Evolutionary conservation across 2,888 invertebrate species (phyloP).

Genomic region (Sphinx pinastri): DNA sequence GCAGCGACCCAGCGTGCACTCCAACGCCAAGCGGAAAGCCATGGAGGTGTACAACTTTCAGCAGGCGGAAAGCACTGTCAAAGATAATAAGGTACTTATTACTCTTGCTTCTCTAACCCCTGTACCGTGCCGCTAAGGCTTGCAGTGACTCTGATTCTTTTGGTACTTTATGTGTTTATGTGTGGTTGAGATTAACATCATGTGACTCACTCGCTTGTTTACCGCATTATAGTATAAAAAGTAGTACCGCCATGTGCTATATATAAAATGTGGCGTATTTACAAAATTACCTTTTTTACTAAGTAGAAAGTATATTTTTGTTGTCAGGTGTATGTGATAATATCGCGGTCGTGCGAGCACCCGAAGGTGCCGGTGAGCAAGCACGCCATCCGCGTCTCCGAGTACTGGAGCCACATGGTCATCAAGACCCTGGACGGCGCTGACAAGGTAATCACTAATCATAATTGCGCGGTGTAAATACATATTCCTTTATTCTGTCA

Average conservation of each 20-base stretch:
- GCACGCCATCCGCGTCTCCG: constrained; percentile 88
- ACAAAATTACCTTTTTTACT: no score
- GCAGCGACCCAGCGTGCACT: constrained; percentile 58
- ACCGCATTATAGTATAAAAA: no score
- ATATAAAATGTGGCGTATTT: no score
- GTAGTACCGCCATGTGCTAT: no score
- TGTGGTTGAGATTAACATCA: no score
- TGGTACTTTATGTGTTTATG: no score
- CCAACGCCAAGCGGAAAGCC: constrained; percentile 65
- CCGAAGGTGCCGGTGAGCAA: constrained; percentile 86
- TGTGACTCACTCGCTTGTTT: no score
- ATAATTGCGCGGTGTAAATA: background rate
- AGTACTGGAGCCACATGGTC: constrained; percentile 95
- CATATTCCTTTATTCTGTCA: background rate
- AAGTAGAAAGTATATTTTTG: no score
- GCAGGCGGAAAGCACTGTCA: background rate
- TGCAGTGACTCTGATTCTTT: no score
- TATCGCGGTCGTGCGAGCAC: constrained; percentile 88
- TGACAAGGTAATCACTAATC: constrained; percentile 70
- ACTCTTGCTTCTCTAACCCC: no score
- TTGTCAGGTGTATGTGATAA: constrained; percentile 62
- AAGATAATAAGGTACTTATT: constrained; percentile 39
- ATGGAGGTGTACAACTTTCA: constrained; percentile 45
- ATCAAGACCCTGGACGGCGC: constrained; percentile 87
- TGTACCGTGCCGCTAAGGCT: no score